phyloP scores from a whole-genome alignment of 1,140 invertebrate genomes.

The Papilio xuthus region DNA sequence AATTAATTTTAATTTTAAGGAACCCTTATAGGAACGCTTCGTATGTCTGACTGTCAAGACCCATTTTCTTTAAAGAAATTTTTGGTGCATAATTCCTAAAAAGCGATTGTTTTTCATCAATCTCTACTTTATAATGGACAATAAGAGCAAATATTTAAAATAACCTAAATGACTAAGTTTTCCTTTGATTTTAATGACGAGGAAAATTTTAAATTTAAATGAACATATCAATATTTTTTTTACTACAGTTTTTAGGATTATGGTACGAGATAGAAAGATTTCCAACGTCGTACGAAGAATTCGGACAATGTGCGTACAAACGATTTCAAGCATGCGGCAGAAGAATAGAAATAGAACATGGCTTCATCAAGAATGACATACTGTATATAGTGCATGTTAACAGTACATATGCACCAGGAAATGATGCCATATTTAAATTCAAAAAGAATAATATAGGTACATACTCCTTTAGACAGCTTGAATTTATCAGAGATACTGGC shows the following conservation, averaged over 20 bases:
- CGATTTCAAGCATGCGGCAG: conserved; percentile 60
- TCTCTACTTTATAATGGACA: no score
- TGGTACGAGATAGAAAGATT: conserved; percentile 73
- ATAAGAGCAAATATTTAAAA: no score
- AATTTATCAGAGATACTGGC: neutral
- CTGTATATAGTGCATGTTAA: conserved; percentile 65
- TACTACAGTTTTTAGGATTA: conserved; percentile 66
- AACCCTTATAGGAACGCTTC: no score
- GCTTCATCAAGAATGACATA: conserved; percentile 57
- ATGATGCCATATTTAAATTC: conserved; percentile 67
- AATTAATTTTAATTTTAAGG: no score
- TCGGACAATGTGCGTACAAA: conserved; percentile 63
- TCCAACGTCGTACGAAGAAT: conserved; percentile 66
- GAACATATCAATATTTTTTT: neutral
- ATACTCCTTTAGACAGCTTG: conserved; percentile 29
- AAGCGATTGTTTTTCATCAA: no score
- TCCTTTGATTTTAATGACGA: no score
- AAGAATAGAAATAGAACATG: conserved; percentile 61
- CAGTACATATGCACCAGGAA: conserved; percentile 64
- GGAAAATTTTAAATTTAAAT: neutral
- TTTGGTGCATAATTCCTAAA: no score
- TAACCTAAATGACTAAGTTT: no score
- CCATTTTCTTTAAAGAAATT: no score
- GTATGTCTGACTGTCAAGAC: no score
- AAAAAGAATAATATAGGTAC: conserved; percentile 68